Percentiles rank a stretch among this genome's conserved stretches.
Conservation (phyloP, 2,888 invertebrate species). For the Pherbina coryleti region DNA sequence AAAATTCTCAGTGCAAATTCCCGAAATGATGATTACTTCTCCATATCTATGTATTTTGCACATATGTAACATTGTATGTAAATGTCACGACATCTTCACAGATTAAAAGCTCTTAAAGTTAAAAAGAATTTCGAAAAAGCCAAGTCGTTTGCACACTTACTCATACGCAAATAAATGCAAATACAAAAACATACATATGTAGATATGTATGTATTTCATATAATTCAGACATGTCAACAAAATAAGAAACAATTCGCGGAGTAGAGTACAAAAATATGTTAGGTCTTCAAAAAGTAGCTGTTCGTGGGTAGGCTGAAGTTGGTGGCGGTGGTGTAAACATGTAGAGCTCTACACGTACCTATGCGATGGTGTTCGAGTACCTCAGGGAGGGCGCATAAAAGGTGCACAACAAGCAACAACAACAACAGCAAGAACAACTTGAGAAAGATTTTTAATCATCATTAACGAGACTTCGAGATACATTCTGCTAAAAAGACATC, state of each 20-base stretch:
- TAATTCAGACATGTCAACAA: neutral
- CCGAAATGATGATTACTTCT: constrained; percentile 10
- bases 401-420: constrained; percentile 30
- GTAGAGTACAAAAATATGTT: constrained; percentile 3
- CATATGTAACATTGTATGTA: neutral
- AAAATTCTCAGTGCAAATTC: constrained; percentile 12
- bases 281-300: constrained; percentile 8
- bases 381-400: constrained; percentile 7
- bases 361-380: neutral
- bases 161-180: neutral
- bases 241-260: neutral
- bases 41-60: neutral
- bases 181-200: neutral
- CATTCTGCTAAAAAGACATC: constrained; percentile 56
- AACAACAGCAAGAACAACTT: constrained; percentile 23
- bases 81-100: neutral
- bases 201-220: neutral
- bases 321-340: neutral
- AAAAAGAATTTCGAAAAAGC: constrained; percentile 22
- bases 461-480: constrained; percentile 67
- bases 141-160: neutral
- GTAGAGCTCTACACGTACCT: neutral
- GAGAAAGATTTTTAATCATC: constrained; percentile 62
- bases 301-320: neutral
- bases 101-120: constrained; percentile 13